Evolutionary conservation across 2,113 vertebrate species (phyloP), one percentile per base, ranked within the genome.

Genomic region (Ctenomys sociabilis): DNA sequence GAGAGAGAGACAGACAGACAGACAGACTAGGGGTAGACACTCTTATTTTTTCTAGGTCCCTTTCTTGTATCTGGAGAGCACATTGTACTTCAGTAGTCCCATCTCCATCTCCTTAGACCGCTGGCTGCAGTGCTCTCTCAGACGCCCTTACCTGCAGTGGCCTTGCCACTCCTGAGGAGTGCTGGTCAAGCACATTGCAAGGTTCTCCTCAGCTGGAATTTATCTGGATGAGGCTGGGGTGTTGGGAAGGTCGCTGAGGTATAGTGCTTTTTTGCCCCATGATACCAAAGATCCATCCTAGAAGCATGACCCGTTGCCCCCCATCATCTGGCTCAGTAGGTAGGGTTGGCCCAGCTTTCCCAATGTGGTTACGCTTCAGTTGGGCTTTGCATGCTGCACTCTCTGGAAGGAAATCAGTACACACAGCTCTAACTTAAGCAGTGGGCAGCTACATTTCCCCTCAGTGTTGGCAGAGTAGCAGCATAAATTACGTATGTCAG

Each of bases 371-470:
- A 49, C 17, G 32, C n/a, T 54, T n/a, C 43, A 11, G 8, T 12
- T 7, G 5, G 6, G 7, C 3, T 75, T 59, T 30, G 45, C 3
- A 24, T 9, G 30, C 1, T 52, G 13, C 0, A 1, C 19, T 35
- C 85, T 64, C n/a, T 35, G 64, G 72, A 59, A 85, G 40, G 35
- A 78, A 68, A 32, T 75, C 63, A 21, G 40, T 2, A 17, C 5
- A 28, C 30, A 30, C n/a, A 54, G 30, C 45, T 45, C 24, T 75
- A 0, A 2, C 19, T 19, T 52, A 52, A 35, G 21, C 49, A 75
- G 64, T 35, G 3, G 2, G 21, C 26, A 49, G 5, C 84, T 59
- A 61, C 7, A 1, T 9, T 24, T 19, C 19, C 19, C 17, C 7
- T 94, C 26, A 21, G 26, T 28, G 26, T 22, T 11, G 14, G 4